phyloP scores from a whole-genome alignment of 2,888 invertebrate species.

The Hirtodrosophila alboralis region DNA sequence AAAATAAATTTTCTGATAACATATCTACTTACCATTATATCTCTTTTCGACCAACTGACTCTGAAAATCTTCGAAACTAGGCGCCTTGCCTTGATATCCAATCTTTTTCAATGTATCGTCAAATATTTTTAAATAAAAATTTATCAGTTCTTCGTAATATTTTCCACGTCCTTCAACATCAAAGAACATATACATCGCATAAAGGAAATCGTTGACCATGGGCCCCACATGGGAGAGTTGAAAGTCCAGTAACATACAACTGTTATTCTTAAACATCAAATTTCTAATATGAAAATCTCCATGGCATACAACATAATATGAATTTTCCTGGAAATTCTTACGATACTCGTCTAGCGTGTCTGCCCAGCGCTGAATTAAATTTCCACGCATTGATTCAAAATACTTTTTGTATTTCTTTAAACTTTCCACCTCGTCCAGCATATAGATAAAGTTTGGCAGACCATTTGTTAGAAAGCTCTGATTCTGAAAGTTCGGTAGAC shows the following conservation, averaged over 20 bases:
- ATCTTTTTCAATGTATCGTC: conserved; percentile 49
- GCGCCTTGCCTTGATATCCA: conserved; percentile 47
- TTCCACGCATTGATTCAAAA: conserved; percentile 37
- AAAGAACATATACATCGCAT: conserved; percentile 64
- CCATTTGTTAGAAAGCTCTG: conserved; percentile 44
- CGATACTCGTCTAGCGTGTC: conserved; percentile 41
- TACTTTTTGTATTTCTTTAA: conserved; percentile 50
- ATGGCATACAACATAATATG: conserved; percentile 67
- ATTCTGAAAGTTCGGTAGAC: conserved; percentile 25
- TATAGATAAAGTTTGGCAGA: conserved; percentile 53
- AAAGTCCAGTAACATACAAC: conserved; percentile 67
- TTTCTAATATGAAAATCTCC: conserved; percentile 72
- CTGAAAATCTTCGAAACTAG: conserved; percentile 53
- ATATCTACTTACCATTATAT: conserved; percentile 53
- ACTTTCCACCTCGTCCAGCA: conserved; percentile 39
- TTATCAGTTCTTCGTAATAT: conserved; percentile 49
- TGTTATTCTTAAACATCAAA: conserved; percentile 65
- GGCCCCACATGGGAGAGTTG: conserved; percentile 65
- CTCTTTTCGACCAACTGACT: conserved; percentile 44
- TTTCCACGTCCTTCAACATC: conserved; percentile 46
- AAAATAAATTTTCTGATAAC: conserved; percentile 17
- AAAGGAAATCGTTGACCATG: conserved; percentile 59
- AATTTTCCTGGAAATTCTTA: conserved; percentile 27
- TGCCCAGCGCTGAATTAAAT: conserved; percentile 32
- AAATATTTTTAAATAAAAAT: conserved; percentile 60